Evolutionary conservation across 2,888 invertebrate species (phyloP), one percentile per base, ranked within the genome.

Genomic region (Lycia hirtaria): DNA sequence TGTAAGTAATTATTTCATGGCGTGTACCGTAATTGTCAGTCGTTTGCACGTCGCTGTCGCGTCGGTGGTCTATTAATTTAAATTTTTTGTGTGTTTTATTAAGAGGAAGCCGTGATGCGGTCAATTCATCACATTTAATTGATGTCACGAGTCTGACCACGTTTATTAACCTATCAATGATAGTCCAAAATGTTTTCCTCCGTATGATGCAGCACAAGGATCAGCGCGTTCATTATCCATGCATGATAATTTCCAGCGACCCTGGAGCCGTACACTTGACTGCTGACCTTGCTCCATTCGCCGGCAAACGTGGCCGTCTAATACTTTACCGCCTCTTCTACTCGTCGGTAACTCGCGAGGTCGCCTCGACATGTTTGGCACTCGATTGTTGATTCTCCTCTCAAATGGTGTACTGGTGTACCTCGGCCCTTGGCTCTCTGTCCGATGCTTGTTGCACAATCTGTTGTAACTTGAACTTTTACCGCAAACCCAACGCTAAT

Each of bases 281-380:
- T 75, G 69, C 72, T 79, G 80, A 81, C 86, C 85, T 86, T 83
- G 81, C 72, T 71, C 71, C 71, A 75, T 71, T 76, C 81, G 78
- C 72, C 73, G 69, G 71, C 73, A 72, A 74, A 75, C 71, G 72
- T 73, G 75, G 70, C 68, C 66, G 64, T 65, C 75, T 74, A 75
- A 69, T 78, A 75, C 76, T 75, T 78, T 75, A 76, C 75, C 71
- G 76, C 76, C 72, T 80, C 81, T 74, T 82, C 81, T 73, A 78
- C 71, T 79, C 78, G 72, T 79, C 79, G 72, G 73, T 72, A 69
- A 68, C 65, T 66, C 65, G 60, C 80, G 81, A 87, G 85, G 85
- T 79, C 84, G 71, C 53, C 60, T n/a, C 62, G 61, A 68, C 67
- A 64, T 56, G 76, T 80, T 81, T 75, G 75, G 69, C 70, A 71